A percentile compares a stretch with the other conserved stretches of the same genome.
These are phyloP conservation scores for Trachythela sp. DNA, from an alignment of 64 coral and sea anemone genomes.

Conservation along the genomic window DNA sequence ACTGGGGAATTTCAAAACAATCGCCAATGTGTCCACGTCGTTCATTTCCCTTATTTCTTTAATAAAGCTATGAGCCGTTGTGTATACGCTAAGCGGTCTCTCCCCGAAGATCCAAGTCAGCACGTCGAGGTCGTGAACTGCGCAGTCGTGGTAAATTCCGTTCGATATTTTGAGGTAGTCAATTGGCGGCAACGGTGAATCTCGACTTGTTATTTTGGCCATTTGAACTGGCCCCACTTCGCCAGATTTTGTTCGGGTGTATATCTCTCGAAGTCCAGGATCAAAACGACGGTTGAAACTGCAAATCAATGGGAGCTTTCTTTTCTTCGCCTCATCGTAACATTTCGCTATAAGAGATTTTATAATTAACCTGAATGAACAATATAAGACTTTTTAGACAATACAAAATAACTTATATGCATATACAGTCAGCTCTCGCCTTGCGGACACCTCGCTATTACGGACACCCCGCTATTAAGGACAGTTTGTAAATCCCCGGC, in stretches of 20 bases:
- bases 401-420: too few relatives aligned
- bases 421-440: too few relatives aligned
- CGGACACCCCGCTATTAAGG: too few relatives aligned
- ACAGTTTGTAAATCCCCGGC: too few relatives aligned
- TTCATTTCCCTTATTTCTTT: constrained; percentile 43
- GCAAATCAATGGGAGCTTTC: constrained; percentile 53
- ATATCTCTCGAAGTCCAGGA: constrained; percentile 37
- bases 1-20: constrained; percentile 84
- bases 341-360: constrained; percentile 39
- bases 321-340: constrained; percentile 55
- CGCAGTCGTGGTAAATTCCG: constrained; percentile 77
- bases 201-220: constrained; percentile 76
- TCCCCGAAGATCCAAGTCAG: constrained; percentile 68
- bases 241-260: constrained; percentile 30
- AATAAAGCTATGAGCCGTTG: constrained; percentile 65
- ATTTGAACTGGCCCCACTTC: constrained; percentile 63
- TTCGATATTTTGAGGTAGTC: constrained; percentile 51
- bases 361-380: background rate
- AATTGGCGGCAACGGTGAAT: constrained; percentile 46
- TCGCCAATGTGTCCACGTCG: constrained; percentile 75
- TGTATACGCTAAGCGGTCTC: constrained; percentile 55
- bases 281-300: constrained; percentile 92
- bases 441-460: too few relatives aligned
- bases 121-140: constrained; percentile 72
- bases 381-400: too few relatives aligned